A percentile compares a stretch with the other conserved stretches of the same genome.
Evolutionary conservation across 2,888 invertebrate species (phyloP).

Genomic region (Ernsta delagoae): DNA sequence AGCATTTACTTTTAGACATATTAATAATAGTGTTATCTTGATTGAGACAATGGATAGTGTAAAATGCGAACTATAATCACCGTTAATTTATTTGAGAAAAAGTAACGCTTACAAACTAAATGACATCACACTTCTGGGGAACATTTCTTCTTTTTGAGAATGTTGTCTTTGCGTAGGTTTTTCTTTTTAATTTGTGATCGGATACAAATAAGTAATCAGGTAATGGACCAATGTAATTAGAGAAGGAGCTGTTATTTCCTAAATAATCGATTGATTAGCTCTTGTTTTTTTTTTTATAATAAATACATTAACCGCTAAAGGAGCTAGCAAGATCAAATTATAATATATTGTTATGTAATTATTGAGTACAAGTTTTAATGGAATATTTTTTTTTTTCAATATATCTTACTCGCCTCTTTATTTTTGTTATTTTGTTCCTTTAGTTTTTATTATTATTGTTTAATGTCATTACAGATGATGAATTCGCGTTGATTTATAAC

Average conservation of each 20-base stretch:
- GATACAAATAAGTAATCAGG: conserved; percentile 57
- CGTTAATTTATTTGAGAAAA: conserved; percentile 69
- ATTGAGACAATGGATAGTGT: conserved; percentile 65
- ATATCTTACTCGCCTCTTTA: conserved; percentile 78
- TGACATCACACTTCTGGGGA: conserved; percentile 76
- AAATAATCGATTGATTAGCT: conserved; percentile 60
- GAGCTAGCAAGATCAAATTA: conserved; percentile 82
- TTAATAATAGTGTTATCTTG: conserved; percentile 79
- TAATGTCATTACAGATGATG: conserved; percentile 69
- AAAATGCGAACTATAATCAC: conserved; percentile 61
- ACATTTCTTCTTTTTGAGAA: conserved; percentile 57
- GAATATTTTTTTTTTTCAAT: conserved; percentile 80
- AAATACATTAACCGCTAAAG: conserved; percentile 60
- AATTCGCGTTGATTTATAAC: conserved; percentile 61
- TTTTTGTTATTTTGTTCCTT: conserved; percentile 83
- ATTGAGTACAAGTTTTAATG: conserved; percentile 84
- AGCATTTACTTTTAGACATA: conserved; percentile 85
- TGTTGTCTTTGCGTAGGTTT: conserved; percentile 58
- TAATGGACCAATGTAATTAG: conserved; percentile 76
- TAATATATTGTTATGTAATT: conserved; percentile 84
- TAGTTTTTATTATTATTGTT: conserved; percentile 83
- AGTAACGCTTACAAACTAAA: conserved; percentile 67
- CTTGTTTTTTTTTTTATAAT: conserved; percentile 60
- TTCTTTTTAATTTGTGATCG: conserved; percentile 52
- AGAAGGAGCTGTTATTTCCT: conserved; percentile 69